Evolutionary conservation across 2,888 invertebrate species (phyloP), one percentile per base, ranked within the genome.

Genomic region (Mycalesis mineus): DNA sequence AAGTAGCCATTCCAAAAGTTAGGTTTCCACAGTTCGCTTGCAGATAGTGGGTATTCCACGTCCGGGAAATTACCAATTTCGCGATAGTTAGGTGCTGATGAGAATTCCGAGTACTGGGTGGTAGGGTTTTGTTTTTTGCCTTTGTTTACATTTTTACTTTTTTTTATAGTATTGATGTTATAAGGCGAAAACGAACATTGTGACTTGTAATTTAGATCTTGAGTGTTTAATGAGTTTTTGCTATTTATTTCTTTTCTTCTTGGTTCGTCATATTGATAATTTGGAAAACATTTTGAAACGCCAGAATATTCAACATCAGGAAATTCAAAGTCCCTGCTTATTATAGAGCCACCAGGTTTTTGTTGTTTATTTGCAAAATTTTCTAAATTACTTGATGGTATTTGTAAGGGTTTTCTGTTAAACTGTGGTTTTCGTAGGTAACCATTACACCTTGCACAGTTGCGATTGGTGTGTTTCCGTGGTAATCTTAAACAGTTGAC

Each of bases 21-120:
- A 1, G 79, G 77, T 14, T 58, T 64, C 85, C 83, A 84, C 5
- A 74, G 75, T 15, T 86, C 86, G 51, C 69, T 70, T 44, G 71
- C 71, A 44, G 68, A 73, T 7, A 80, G 62, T 9, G 87, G 87
- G 68, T 84, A 87, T 62, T 83, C 78, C 1, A 84, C 78, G 62
- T 84, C 82, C 15, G 86, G 85, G 67, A 84, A 88, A 14, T 62
- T 55, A 7, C 64, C 66, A 36, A 68, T 49, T 53, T 73, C 68
- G 22, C 63, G 59, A 13, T 71, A 68, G 40, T 63, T 63, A 9
- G 63, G 51, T 11, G 57, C 49, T 11, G 61, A 48, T 8, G 61
- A 45, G 50, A 58, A 54, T 50, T 67, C 67, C 37, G 60, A 29
- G 14, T 54, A 31, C 37, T 47, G 33, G 17, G 13, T 13, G 4